phyloP scores from a whole-genome alignment of 2,888 invertebrate species.

The Eristalis intricaria region DNA sequence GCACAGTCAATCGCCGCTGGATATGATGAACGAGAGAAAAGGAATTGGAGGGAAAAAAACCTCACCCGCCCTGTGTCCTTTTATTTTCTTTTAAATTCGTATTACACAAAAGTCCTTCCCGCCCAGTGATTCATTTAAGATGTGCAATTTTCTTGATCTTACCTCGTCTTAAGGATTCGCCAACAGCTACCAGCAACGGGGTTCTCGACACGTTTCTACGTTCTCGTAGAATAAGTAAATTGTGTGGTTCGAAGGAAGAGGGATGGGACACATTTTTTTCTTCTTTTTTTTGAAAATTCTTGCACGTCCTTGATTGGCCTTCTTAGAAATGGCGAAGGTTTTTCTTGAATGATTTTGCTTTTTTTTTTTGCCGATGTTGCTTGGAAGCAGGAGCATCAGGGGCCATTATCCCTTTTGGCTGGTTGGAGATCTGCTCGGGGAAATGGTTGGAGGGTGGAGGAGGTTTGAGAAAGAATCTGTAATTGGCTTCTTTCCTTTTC shows the following conservation, averaged over 20 bases:
- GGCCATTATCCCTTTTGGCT: conserved; percentile 52
- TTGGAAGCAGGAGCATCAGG: conserved; percentile 30
- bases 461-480: conserved; percentile 45
- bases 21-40: not conserved
- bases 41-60: not conserved
- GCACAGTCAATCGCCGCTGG: not conserved
- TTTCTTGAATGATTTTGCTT: conserved; percentile 73
- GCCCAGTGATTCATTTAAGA: conserved; percentile 72
- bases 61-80: conserved; percentile 20
- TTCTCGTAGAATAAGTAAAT: conserved; percentile 46
- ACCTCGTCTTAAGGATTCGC: conserved; percentile 67
- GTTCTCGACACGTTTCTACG: conserved; percentile 63
- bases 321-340: conserved; percentile 73
- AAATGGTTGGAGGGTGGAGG: conserved; percentile 30
- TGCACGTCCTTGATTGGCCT: conserved; percentile 78
- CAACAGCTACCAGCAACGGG: conserved; percentile 50
- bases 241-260: conserved; percentile 60
- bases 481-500: conserved; percentile 74
- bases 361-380: conserved; percentile 50
- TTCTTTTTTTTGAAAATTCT: conserved; percentile 59
- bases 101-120: conserved; percentile 71
- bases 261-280: conserved; percentile 23
- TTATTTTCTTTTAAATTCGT: conserved; percentile 61
- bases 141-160: conserved; percentile 71
- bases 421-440: conserved; percentile 9